Base-by-base conservation (phyloP, 2,797 vertebrate genomes). In the Serranus cabrilla region DNA sequence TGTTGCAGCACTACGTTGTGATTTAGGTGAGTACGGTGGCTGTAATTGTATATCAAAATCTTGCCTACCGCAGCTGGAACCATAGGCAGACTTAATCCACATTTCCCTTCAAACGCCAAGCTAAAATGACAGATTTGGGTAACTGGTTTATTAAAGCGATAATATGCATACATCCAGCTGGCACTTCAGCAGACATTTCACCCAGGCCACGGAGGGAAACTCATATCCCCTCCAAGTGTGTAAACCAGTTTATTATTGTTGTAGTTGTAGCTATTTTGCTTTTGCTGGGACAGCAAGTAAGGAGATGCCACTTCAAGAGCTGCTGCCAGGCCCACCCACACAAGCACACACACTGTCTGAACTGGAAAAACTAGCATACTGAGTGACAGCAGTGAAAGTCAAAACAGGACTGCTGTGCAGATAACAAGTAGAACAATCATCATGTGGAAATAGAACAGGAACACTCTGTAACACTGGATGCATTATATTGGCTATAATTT, bases 71-170 rank as follows among this genome's bases (percentile, higher is more conserved):
- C 64, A 60, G 72, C 58, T 64, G 55, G 47, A 72, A 70, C 17
- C 34, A 67, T 12, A 11, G 21, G 42, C 20, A 42, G 65, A 10
- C 40, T 18, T 61, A 20, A 46, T 68, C 52, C 59, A 62, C 25
- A 37, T 67, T 71, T 55, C 9, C 9, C 34, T 10, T 8, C 31
- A 78, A 78, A 76, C 49, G 63, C 34, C 51, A 56, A 56, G 23
- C 27, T 17, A 39, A 69, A 75, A 70, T 61, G 43, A 77, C 20
- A 78, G 47, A 66, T 55, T 49, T 74, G 20, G 49, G 49, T 61
- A 72, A 73, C 21, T 42, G 17, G 67, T 79, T 64, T 75, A 74
- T 55, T 60, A 67, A 78, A 88, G 43, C 23, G 59, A 45, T 66
- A 73, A 67, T 37, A 49, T 59, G 68, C 20, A 75, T 4, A 74